Evolutionary conservation across 2,888 invertebrate genomes (phyloP).

Genomic region (Cataglyphis livida): DNA sequence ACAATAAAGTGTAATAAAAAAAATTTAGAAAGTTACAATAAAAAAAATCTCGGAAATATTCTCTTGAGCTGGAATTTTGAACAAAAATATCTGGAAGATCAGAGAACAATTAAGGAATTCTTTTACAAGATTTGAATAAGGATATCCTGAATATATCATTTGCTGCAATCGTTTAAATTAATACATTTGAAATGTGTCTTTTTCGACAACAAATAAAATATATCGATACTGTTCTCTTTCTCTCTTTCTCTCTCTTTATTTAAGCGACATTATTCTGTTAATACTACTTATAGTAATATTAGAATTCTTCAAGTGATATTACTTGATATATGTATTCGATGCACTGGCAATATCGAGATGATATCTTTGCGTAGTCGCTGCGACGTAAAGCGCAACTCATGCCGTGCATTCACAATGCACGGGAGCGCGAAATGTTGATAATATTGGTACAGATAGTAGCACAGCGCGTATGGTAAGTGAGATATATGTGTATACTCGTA

Average conservation of each 20-base stretch:
- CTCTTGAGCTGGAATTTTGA: no score
- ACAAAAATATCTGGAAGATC: no score
- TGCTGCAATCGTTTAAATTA: background rate
- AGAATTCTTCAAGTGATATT: background rate
- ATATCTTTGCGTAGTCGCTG: conserved; percentile 1
- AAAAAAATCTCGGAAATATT: no score
- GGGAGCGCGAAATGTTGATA: conserved; percentile 3
- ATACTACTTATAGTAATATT: background rate
- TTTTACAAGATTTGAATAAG: no score
- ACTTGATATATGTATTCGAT: conserved; percentile 1
- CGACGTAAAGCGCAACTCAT: background rate
- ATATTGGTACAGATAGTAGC: background rate
- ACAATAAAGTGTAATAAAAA: no score
- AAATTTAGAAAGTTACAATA: no score
- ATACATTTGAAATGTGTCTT: conserved; percentile 15
- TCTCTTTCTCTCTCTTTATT: background rate
- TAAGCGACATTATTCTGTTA: background rate
- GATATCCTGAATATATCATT: no score
- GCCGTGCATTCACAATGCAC: background rate
- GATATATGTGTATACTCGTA: background rate
- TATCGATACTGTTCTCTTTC: background rate
- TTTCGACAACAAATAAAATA: background rate
- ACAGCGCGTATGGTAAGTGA: background rate
- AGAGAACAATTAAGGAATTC: no score
- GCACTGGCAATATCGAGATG: conserved; percentile 2